Evolutionary conservation across 2,797 vertebrate genomes (phyloP), one percentile per base, ranked within the genome.

Genomic region (Pelodytes ibericus): DNA sequence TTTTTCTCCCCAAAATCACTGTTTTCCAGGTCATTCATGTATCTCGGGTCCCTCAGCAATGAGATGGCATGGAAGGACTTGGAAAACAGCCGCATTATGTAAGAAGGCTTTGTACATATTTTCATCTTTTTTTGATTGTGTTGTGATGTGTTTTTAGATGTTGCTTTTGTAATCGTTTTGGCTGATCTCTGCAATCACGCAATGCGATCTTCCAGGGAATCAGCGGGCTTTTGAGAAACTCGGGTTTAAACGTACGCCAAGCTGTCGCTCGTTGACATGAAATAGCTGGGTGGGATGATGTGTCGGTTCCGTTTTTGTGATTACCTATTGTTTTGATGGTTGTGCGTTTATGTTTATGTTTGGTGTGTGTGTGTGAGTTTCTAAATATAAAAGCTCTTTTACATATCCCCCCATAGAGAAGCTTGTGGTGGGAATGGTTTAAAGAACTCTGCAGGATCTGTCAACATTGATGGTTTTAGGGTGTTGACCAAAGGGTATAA

Each of bases 51-150:
- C 56, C 76, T 75, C 29, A 77, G n/a, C 74, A 80, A 41, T 1
- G 0, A 49, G 77, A 72, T 75, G 77, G 70, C 61, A 41, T 1
- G 0, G 33, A 73, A 71, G 73, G 77, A 71, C 61, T 4, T 59
- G 51, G 60, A 57, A 81, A 3, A 33, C 41, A 15, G 4, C 68
- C 47, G 10, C 0, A 13, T 57, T 67, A 80, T 80, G 27, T 75
- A 44, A 56, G 77, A 58, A 73, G 76, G 76, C 47, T 79, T 79
- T 63, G 60, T 79, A 72, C 69, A 69, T 79, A 68, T 79, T 79
- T 68, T 79, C 70, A 79, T 53, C 57, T 41, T 73, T 74, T 65
- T 11, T 56, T 74, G 53, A 77, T 77, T 71, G 63, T 67, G 64
- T 73, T 73, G 76, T 79, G 76, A 36, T 67, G 76, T 79, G 76